Evolutionary conservation across 2,113 vertebrate species (phyloP).

Genomic region (Boleophthalmus pectinirostris): DNA sequence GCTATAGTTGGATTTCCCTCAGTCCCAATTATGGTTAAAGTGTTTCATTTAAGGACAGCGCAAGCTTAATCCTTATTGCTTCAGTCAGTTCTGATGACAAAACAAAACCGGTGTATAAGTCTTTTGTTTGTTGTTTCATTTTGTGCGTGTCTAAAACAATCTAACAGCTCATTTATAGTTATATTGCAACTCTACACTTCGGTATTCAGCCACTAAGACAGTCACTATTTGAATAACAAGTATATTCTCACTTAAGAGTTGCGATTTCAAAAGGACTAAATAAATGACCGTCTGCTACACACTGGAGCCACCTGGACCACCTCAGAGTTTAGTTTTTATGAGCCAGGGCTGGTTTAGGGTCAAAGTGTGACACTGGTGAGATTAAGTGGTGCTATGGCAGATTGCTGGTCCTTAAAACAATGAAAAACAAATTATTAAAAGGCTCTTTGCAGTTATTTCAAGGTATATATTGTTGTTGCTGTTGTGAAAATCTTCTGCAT

Average conservation of each 20-base stretch:
- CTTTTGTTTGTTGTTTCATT: not conserved
- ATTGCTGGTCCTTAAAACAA: too few relatives aligned
- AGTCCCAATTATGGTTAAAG: not conserved
- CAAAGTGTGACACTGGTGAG: not conserved
- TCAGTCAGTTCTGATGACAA: not conserved
- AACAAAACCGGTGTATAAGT: not conserved
- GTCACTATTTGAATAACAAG: not conserved
- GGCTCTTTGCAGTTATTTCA: too few relatives aligned
- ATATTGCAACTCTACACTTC: not conserved
- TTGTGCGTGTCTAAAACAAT: not conserved
- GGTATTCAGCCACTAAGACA: constrained; percentile 7
- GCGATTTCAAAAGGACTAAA: not conserved
- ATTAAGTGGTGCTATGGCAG: too few relatives aligned
- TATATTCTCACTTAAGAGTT: not conserved
- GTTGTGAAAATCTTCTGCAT: too few relatives aligned
- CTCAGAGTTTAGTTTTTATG: not conserved
- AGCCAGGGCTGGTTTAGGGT: not conserved
- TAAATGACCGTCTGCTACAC: not conserved
- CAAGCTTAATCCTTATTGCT: not conserved
- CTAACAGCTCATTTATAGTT: not conserved
- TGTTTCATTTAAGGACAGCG: not conserved
- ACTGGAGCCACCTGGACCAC: not conserved
- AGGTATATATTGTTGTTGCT: too few relatives aligned
- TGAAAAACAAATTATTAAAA: too few relatives aligned
- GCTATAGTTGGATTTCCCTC: not conserved